Conservation (phyloP, 2,888 invertebrate species). For the Strigamia transsilvanica region DNA sequence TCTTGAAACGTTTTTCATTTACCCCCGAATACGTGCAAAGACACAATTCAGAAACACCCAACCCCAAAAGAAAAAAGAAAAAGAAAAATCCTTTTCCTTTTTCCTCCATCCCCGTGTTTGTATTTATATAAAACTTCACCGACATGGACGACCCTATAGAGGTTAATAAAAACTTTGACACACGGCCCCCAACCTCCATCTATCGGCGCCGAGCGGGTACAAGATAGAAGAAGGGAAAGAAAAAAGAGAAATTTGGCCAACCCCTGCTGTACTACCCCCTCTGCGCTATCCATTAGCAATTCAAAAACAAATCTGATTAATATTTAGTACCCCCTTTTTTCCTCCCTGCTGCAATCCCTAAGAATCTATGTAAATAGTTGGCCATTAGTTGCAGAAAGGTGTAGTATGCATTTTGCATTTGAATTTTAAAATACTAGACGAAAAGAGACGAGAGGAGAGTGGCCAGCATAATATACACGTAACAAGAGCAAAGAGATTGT, state of each 20-base stretch:
- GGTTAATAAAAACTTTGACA: conserved; percentile 42
- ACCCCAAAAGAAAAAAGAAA: not conserved
- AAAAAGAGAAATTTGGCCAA: conserved; percentile 13
- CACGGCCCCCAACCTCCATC: conserved; percentile 24
- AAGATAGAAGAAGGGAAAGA: not conserved
- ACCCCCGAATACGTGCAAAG: not conserved
- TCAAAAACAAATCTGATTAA: conserved; percentile 41
- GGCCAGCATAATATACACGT: conserved; percentile 6
- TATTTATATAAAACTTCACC: conserved; percentile 20
- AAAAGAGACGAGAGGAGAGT: not conserved
- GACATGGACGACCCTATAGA: conserved; percentile 19
- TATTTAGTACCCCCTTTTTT: conserved; percentile 23
- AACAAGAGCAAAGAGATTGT: not conserved
- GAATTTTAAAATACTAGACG: not conserved
- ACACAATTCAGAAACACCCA: not conserved
- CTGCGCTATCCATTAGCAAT: conserved; percentile 43
- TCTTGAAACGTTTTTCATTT: conserved; percentile 2
- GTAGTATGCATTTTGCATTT: conserved; percentile 17
- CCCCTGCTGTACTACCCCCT: not conserved
- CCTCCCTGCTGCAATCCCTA: not conserved
- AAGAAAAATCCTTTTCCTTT: not conserved
- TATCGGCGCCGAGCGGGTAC: conserved; percentile 23
- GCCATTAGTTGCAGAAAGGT: conserved; percentile 37
- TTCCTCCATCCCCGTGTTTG: not conserved
- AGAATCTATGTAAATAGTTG: conserved; percentile 28